Evolutionary conservation across 2,888 invertebrate genomes (phyloP).

Genomic region (Palloptera scutellata): DNA sequence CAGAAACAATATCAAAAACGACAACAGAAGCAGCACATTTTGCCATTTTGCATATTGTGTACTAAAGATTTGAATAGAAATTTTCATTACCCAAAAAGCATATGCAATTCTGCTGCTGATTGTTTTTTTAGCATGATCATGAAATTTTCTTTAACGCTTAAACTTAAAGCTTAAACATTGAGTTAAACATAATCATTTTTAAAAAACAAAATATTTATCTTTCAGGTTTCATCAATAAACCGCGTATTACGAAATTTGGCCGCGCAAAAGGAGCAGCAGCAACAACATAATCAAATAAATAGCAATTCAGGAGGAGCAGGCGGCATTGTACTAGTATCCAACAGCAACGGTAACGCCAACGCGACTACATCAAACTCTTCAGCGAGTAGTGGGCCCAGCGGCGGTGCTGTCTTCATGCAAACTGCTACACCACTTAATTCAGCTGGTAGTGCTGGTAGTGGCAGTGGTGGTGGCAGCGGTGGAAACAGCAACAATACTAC

Average conservation of each 20-base stretch:
- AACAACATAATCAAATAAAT: conserved; percentile 32
- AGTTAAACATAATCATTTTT: too few relatives aligned
- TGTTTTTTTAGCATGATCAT: too few relatives aligned
- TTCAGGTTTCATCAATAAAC: conserved; percentile 76
- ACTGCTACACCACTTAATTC: conserved; percentile 58
- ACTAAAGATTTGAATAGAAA: too few relatives aligned
- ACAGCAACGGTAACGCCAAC: conserved; percentile 7
- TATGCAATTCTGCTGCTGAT: too few relatives aligned
- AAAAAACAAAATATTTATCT: not conserved
- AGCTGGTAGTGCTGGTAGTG: conserved; percentile 54
- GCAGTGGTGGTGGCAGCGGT: conserved; percentile 49
- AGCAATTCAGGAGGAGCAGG: too few relatives aligned
- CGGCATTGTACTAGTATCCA: conserved; percentile 6
- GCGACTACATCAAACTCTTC: conserved; percentile 7
- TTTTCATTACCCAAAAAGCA: too few relatives aligned
- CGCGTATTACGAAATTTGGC: conserved; percentile 95
- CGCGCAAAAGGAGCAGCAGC: conserved; percentile 79
- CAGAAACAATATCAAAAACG: too few relatives aligned
- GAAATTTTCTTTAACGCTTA: too few relatives aligned
- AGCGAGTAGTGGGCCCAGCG: conserved; percentile 23
- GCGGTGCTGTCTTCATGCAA: conserved; percentile 45
- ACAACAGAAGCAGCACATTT: not conserved
- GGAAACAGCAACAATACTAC: conserved; percentile 45
- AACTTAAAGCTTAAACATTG: too few relatives aligned
- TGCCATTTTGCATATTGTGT: too few relatives aligned